phyloP scores from a whole-genome alignment of 2,113 vertebrate species.

The Takifugu flavidus region DNA sequence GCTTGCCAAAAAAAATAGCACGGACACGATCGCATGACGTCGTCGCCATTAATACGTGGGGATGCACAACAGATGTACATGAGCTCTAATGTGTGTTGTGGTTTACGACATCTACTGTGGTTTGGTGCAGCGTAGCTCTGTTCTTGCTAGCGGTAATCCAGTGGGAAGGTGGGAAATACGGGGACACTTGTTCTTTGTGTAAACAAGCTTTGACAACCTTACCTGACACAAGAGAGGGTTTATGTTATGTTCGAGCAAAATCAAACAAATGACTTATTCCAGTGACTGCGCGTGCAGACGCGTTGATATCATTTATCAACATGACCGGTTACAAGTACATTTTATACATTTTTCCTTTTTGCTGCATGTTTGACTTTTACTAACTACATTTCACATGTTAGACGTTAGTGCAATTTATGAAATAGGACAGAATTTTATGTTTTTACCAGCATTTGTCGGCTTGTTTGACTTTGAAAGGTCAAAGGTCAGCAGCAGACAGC shows the following conservation, averaged over 20 bases:
- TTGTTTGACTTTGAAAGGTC: no score
- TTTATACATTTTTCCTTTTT: background rate
- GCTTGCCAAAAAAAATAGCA: slow-evolving; percentile 41
- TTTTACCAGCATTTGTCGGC: no score
- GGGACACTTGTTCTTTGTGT: slow-evolving; percentile 53
- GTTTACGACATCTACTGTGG: slow-evolving; percentile 34
- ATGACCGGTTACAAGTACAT: background rate
- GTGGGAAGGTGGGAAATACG: slow-evolving; percentile 39
- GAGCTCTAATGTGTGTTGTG: slow-evolving; percentile 35
- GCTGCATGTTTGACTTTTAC: background rate
- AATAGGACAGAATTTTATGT: no score
- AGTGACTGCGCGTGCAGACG: slow-evolving; percentile 20
- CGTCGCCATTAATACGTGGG: slow-evolving; percentile 39
- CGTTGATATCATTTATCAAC: slow-evolving; percentile 5
- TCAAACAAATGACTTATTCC: slow-evolving; percentile 13
- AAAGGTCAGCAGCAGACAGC: no score
- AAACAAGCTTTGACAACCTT: slow-evolving; percentile 46
- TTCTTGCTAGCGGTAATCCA: slow-evolving; percentile 31
- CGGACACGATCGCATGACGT: slow-evolving; percentile 22
- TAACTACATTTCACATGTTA: no score
- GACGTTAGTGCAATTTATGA: no score
- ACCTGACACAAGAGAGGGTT: slow-evolving; percentile 37
- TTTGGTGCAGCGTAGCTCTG: slow-evolving; percentile 26
- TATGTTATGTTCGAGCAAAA: slow-evolving; percentile 14
- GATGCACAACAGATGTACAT: slow-evolving; percentile 44